These are phyloP conservation scores for Tuberolachnus salignus DNA, from an alignment of 2,888 invertebrate species.

Conservation along the genomic window DNA sequence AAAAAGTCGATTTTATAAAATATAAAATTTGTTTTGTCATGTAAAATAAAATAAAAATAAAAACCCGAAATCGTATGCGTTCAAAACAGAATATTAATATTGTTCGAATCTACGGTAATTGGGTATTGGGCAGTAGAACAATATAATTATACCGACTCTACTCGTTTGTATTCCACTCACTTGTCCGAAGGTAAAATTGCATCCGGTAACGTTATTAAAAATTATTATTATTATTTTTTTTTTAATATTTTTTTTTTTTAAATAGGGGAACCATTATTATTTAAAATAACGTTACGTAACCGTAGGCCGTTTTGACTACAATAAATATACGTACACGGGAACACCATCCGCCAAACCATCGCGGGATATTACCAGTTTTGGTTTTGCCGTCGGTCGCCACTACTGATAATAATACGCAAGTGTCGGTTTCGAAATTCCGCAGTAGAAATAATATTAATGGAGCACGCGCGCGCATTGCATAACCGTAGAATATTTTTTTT, in stretches of 20 bases:
- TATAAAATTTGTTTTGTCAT: too few species aligned
- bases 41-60: too few species aligned
- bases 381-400: background rate
- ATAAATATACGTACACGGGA: background rate
- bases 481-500: conserved; percentile 8
- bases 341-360: background rate
- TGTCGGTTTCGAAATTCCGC: conserved; percentile 2
- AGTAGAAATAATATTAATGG: background rate
- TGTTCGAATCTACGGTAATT: too few species aligned
- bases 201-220: too few species aligned
- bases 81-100: too few species aligned
- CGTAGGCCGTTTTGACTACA: background rate
- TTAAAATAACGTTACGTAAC: conserved; percentile 13
- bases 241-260: background rate
- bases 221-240: background rate
- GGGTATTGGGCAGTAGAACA: too few species aligned
- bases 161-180: too few species aligned
- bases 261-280: background rate
- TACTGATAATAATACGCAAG: too few species aligned
- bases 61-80: too few species aligned
- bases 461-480: background rate
- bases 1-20: too few species aligned
- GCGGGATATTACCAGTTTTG: background rate
- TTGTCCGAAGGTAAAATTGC: too few species aligned
- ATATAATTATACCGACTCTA: too few species aligned